phyloP scores from a whole-genome alignment of 2,797 vertebrate genomes.

The Hephaestus fuliginosus region DNA sequence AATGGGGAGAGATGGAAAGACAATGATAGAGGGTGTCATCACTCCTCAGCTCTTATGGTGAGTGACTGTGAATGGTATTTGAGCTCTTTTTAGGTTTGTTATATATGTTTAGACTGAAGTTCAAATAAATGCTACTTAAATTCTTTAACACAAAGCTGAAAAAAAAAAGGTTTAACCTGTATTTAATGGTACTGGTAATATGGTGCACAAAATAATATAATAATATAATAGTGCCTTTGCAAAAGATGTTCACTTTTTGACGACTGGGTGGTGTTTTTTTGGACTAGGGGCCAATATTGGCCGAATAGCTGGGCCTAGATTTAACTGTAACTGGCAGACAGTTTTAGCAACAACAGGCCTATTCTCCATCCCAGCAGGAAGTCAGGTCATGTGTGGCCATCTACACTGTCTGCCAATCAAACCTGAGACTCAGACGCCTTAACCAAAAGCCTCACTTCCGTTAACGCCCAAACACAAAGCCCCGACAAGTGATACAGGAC shows the following conservation, averaged over 20 bases:
- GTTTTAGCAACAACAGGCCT: constrained; percentile 63
- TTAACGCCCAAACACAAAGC: constrained; percentile 52
- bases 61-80: neutral
- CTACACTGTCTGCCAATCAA: constrained; percentile 61
- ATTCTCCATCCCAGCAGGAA: constrained; percentile 55
- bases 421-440: constrained; percentile 55
- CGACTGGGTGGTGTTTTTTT: neutral
- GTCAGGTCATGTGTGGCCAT: constrained; percentile 50
- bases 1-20: constrained; percentile 7
- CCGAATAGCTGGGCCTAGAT: neutral
- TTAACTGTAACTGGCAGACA: constrained; percentile 30
- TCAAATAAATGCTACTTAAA: neutral
- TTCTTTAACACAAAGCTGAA: neutral
- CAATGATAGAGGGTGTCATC: neutral
- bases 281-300: neutral
- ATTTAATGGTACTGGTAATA: no score
- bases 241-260: neutral
- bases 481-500: constrained; percentile 45
- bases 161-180: neutral
- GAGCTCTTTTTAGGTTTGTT: neutral
- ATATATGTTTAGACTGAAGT: neutral
- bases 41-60: constrained; percentile 1
- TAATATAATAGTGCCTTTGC: neutral
- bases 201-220: neutral
- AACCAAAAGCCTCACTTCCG: constrained; percentile 50